Percentiles rank a stretch among this genome's conserved stretches.
Evolutionary conservation across 2,888 invertebrate species (phyloP).

Genomic region (Melinaea marsaeus): DNA sequence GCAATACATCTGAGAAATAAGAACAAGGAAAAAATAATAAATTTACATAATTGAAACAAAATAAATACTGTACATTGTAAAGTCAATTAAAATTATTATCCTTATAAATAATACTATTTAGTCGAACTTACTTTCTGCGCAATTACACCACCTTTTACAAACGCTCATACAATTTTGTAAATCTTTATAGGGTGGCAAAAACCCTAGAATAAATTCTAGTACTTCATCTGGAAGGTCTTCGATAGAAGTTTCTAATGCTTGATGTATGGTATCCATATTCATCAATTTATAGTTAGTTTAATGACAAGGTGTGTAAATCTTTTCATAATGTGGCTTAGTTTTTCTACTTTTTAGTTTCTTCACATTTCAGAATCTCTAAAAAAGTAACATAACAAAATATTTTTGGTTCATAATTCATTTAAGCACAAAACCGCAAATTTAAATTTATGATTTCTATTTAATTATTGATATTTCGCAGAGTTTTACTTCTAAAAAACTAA

Average conservation of each 20-base stretch:
- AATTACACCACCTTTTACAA: slow-evolving; percentile 90
- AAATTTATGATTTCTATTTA: no score
- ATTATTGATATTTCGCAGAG: no score
- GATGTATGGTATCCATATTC: slow-evolving; percentile 59
- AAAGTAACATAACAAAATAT: no score
- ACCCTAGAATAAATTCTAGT: slow-evolving; percentile 92
- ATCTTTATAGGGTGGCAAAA: slow-evolving; percentile 94
- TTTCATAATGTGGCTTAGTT: slow-evolving; percentile 11
- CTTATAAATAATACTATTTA: no score
- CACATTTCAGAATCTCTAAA: no score
- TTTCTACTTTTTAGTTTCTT: neutral
- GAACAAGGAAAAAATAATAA: no score
- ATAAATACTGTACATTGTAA: neutral
- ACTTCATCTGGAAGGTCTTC: slow-evolving; percentile 95
- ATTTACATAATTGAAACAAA: no score
- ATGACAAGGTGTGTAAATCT: slow-evolving; percentile 4
- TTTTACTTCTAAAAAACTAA: no score
- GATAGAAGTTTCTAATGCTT: slow-evolving; percentile 55
- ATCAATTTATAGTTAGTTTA: slow-evolving; percentile 5
- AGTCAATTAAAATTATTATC: neutral
- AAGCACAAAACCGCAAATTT: no score
- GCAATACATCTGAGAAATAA: slow-evolving; percentile 83
- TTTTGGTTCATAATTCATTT: no score
- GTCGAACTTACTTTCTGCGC: slow-evolving; percentile 86
- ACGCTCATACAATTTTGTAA: slow-evolving; percentile 91